Conservation (phyloP, 2,797 vertebrate species). For the Acipenser transmontanus region DNA sequence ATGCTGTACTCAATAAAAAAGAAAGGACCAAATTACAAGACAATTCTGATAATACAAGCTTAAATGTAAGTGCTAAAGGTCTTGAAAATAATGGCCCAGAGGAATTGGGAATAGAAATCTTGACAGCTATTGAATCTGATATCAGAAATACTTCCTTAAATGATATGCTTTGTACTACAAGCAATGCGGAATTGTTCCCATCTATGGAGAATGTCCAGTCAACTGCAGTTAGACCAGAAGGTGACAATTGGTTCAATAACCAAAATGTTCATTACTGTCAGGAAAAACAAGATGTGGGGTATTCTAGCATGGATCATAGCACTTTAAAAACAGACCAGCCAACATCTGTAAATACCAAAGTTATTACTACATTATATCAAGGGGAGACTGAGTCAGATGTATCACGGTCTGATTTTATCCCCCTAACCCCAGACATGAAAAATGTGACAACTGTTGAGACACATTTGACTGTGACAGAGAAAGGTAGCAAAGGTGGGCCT, state of each 20-base stretch:
- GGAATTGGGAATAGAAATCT: background rate
- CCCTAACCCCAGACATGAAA: too few relatives aligned
- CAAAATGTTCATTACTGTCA: background rate
- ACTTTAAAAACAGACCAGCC: background rate
- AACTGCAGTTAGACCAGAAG: background rate
- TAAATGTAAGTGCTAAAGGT: too few relatives aligned
- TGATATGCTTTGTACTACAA: constrained; percentile 29
- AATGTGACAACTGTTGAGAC: too few relatives aligned
- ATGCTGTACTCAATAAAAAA: constrained; percentile 27
- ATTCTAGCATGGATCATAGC: background rate
- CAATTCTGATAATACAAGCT: constrained; percentile 41
- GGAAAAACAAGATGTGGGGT: background rate
- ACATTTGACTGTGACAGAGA: too few relatives aligned
- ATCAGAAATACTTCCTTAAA: too few relatives aligned
- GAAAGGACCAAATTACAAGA: constrained; percentile 29
- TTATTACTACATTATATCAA: too few relatives aligned
- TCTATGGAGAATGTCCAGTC: background rate
- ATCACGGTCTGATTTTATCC: too few relatives aligned
- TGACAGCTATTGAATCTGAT: too few relatives aligned
- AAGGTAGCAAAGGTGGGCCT: too few relatives aligned
- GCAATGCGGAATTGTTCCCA: constrained; percentile 5
- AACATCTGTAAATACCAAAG: background rate
- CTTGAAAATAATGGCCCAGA: constrained; percentile 12
- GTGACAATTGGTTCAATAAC: background rate
- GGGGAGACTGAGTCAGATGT: too few relatives aligned